Base-by-base conservation (phyloP, 2,888 invertebrate species). In the Charanyca ferruginea region DNA sequence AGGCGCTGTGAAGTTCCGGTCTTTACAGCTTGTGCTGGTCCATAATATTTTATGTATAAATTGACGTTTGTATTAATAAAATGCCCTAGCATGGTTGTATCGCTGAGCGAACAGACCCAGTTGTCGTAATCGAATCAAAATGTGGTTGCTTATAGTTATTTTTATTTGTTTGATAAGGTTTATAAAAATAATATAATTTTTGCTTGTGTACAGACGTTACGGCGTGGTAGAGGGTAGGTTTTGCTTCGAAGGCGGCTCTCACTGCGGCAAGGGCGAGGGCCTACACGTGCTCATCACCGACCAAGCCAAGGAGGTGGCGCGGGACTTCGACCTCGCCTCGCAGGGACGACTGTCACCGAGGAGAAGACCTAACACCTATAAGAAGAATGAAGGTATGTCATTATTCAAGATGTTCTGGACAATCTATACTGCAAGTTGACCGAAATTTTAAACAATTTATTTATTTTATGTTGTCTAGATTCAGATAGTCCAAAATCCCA, bases 171-270 rank as follows among this genome's bases (percentile, higher is more conserved):
- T 32, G 11, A 9, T 1, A 9, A 32, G 32, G 9, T 9, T 32
- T 7, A 32, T 32, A 32, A 25, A 6, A 25, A 2, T 9, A 32
- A 32, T 32, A 32, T 11, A 11, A 38, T 38, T 38, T 13, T 38
- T 38, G 0, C 48, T 45, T 42, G 25, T 28, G n/a, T 52, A 28
- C 83, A 96, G 98, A 79, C 96, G 98, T 54, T 98, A 98, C 90
- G 98, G 98, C 5, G 97, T 98, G 38, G 97, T 98, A 53, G 98
- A 98, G 75, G 97, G 98, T 18, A 96, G 98, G 66, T 98, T 98
- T 89, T 98, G 98, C 89, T 98, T 98, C 92, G 98, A 99, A 90
- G 98, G 98, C 3, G 98, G 98, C 3, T 98, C 98, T 1, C 96
- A 97, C 71, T 98, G 98, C 91, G 98, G 98, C 20, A 97, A 97